Evolutionary conservation across 2,113 vertebrate species (phyloP).

Genomic region (Nyctereutes procyonoides): DNA sequence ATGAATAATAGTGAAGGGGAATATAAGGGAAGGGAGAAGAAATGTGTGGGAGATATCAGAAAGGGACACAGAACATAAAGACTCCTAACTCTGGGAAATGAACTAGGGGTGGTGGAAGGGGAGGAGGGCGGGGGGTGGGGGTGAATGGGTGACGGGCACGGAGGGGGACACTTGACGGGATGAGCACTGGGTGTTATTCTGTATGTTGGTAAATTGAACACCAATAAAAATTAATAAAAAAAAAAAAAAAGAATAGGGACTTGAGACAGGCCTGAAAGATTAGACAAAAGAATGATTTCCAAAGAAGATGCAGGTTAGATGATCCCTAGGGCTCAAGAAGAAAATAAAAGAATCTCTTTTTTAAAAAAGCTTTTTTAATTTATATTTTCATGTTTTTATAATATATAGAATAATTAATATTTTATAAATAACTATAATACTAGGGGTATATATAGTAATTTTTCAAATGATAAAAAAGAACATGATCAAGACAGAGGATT

Average conservation of each 20-base stretch:
- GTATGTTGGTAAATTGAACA: no score
- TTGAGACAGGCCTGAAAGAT: background rate
- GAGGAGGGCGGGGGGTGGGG: no score
- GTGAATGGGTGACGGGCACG: no score
- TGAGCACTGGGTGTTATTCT: no score
- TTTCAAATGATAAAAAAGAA: slow-evolving; percentile 29
- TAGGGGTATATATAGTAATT: background rate
- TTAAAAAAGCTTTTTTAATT: background rate
- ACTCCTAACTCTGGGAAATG: no score
- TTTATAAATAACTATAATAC: slow-evolving; percentile 19
- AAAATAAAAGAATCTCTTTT: background rate
- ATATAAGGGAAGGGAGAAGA: no score
- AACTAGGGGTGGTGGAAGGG: no score
- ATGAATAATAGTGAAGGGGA: no score
- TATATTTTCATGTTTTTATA: slow-evolving; percentile 14
- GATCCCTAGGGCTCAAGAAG: background rate
- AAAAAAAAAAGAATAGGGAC: background rate
- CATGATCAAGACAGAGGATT: background rate
- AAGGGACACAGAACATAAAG: no score
- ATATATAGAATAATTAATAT: background rate
- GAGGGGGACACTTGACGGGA: no score
- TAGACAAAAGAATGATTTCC: background rate
- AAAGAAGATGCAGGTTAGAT: background rate
- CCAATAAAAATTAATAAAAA: no score
- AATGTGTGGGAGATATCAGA: no score